Evolutionary conservation across 2,113 vertebrate genomes (phyloP).

Genomic region (Hydrochoerus hydrochaeris): DNA sequence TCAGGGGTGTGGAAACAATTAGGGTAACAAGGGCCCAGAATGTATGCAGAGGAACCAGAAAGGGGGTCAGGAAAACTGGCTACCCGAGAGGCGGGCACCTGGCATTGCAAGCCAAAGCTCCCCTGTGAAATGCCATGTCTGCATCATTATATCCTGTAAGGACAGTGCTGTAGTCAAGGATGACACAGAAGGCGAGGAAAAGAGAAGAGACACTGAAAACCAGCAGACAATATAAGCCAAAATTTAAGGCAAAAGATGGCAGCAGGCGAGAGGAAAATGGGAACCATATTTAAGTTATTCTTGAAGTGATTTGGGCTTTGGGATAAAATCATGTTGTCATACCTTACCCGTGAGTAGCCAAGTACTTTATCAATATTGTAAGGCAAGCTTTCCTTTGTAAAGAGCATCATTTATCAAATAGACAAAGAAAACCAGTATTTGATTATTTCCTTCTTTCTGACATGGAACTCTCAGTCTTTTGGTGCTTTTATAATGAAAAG

Average conservation of each 20-base stretch:
- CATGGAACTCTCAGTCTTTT: slow-evolving; percentile 56
- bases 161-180: background rate
- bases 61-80: background rate
- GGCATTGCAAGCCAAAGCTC: background rate
- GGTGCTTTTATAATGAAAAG: slow-evolving; percentile 36
- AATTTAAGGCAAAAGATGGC: background rate
- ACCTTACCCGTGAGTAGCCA: background rate
- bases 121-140: background rate
- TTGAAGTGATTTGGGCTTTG: background rate
- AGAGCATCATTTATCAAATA: slow-evolving; percentile 47
- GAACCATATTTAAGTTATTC: background rate
- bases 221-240: background rate
- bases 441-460: slow-evolving; percentile 70
- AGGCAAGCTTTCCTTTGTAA: slow-evolving; percentile 14
- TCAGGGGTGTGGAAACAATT: background rate
- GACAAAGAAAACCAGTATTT: slow-evolving; percentile 60
- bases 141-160: background rate
- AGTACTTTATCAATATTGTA: slow-evolving; percentile 53
- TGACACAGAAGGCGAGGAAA: background rate
- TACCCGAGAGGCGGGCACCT: background rate
- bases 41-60: background rate
- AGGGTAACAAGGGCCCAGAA: background rate
- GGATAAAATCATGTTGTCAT: slow-evolving; percentile 56
- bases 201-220: background rate
- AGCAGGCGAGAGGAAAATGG: background rate